These are phyloP conservation scores for Pteruthius melanotis DNA, from an alignment of 2,113 vertebrate species.

Conservation along the genomic window DNA sequence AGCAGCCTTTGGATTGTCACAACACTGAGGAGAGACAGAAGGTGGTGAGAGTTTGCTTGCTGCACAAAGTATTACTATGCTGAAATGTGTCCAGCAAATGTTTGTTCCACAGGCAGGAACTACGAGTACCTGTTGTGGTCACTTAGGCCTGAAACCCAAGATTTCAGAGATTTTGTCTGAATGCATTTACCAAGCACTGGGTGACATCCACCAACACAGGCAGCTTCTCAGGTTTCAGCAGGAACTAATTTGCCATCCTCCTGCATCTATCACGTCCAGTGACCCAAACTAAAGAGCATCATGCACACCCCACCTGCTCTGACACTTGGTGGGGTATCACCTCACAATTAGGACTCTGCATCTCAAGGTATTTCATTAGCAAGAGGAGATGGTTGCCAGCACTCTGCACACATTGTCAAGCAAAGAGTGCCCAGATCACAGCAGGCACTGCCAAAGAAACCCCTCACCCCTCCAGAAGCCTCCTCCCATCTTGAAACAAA, in stretches of 20 bases:
- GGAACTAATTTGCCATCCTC: conserved; percentile 67
- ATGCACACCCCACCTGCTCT: conserved; percentile 6
- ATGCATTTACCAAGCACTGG: conserved; percentile 57
- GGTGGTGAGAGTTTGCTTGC: not conserved
- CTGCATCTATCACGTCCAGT: conserved; percentile 73
- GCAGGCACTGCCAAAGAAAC: not conserved
- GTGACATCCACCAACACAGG: conserved; percentile 71
- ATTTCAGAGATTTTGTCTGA: conserved; percentile 61
- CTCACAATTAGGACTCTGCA: conserved; percentile 52
- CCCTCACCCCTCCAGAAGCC: not conserved
- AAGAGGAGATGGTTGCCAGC: conserved; percentile 22
- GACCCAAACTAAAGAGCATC: conserved; percentile 71
- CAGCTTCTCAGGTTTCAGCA: conserved; percentile 72
- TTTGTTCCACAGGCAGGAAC: conserved; percentile 44
- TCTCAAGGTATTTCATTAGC: conserved; percentile 29
- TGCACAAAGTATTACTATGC: not conserved
- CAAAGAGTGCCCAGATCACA: conserved; percentile 35
- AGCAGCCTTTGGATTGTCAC: not conserved
- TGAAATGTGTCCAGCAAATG: conserved; percentile 16
- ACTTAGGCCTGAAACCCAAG: conserved; percentile 68
- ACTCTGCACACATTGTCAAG: conserved; percentile 44
- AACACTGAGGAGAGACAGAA: not conserved
- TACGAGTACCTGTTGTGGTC: conserved; percentile 14
- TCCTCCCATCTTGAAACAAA: conserved; percentile 50
- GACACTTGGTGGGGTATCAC: conserved; percentile 54